Conservation (phyloP, 2,113 vertebrate genomes). For the Leuciscus idus region DNA sequence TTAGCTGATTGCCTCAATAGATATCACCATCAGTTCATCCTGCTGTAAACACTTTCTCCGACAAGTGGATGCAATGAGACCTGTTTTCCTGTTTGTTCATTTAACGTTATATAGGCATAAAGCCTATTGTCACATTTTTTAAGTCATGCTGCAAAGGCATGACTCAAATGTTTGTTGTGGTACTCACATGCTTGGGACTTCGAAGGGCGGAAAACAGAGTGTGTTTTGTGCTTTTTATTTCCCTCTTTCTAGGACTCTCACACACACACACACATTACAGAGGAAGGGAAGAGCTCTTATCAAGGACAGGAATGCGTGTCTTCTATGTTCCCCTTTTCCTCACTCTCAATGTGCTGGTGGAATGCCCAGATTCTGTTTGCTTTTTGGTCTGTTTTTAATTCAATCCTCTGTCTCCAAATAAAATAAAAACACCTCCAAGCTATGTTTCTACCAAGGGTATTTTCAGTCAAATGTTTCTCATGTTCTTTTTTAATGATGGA, state of each 20-base stretch:
- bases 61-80: no score
- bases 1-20: no score
- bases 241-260: slow-evolving; percentile 1
- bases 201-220: not conserved
- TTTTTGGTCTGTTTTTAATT: slow-evolving; percentile 21
- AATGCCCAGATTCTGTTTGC: slow-evolving; percentile 1
- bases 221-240: slow-evolving; percentile 24
- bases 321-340: not conserved
- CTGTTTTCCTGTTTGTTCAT: no score
- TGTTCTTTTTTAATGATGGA: slow-evolving; percentile 13
- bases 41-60: no score
- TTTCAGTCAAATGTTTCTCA: slow-evolving; percentile 17
- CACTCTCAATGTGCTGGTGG: not conserved
- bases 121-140: not conserved
- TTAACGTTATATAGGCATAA: no score
- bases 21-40: no score
- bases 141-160: not conserved
- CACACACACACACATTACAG: slow-evolving; percentile 11
- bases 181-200: not conserved
- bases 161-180: not conserved
- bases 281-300: slow-evolving; percentile 35
- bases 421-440: slow-evolving; percentile 6
- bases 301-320: slow-evolving; percentile 25
- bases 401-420: not conserved
- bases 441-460: slow-evolving; percentile 9